Base-by-base conservation (phyloP, 2,888 invertebrate species). In the Eurytoma californica region DNA sequence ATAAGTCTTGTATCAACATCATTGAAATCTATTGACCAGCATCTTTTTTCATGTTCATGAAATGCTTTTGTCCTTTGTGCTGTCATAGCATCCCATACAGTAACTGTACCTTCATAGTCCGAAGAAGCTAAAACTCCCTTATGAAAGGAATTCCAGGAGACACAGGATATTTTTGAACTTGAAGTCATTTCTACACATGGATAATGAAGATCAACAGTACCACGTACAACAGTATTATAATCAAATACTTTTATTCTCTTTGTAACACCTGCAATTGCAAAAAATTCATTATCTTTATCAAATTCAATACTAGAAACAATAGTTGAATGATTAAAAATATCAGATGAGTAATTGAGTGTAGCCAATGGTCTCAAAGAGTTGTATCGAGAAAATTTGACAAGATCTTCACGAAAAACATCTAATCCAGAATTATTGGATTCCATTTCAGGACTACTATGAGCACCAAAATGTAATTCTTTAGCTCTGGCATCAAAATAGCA, bases 11-110 rank as follows among this genome's bases (percentile, higher is more conserved):
- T 96, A 90, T 98, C 97, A 39, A 96, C 95, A 84, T 95, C 94
- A 90, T 97, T 98, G 91, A 98, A 98, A 91, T 98, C 97, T 55
- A 98, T 97, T 84, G 97, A 97, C 98, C 98, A 98, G 90, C 97
- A 97, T 63, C 98, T 92, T 89, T 97, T 97, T 91, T 98, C 97
- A 91, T 98, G 98, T 89, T 98, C 98, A 90, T 96, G 94, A 87
- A 94, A 95, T 7, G 94, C 93, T 86, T 95, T 93, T 2, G 94
- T 94, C 79, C 94, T 92, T 85, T 94, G 94, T 16, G 95, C 95
- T 0, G 95, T 95, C 55, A 92, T 92, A 0, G 96, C 96, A 91
- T 98, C 98, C 98, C 98, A 98, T 76, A 98, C 94, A 2, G 95
- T 95, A 0, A 98, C 97, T 0, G 95, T 96, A 30, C 98, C 98